These are phyloP conservation scores for Erebia epiphron DNA, from an alignment of 2,888 invertebrate species.

Conservation along the genomic window DNA sequence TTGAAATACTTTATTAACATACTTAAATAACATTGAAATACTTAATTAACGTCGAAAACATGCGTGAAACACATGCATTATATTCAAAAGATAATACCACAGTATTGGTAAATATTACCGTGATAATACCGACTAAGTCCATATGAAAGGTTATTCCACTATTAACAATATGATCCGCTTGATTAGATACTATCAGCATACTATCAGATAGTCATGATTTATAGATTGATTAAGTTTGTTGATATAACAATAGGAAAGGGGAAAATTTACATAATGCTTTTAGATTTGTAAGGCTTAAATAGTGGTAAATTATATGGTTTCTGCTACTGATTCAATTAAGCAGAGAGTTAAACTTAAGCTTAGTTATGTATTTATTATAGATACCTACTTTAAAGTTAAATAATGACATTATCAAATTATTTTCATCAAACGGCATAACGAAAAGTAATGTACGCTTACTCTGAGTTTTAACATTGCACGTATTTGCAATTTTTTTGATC, in stretches of 20 bases:
- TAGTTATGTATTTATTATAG: not conserved
- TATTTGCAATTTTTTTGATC: too few species aligned
- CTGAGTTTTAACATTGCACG: too few species aligned
- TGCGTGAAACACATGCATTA: too few species aligned
- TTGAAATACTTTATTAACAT: too few species aligned
- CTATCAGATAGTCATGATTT: not conserved
- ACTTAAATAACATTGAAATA: too few species aligned
- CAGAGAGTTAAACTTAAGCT: not conserved
- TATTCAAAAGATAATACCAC: too few species aligned
- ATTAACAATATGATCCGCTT: constrained; percentile 10
- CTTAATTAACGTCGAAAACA: too few species aligned
- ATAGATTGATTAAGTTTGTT: not conserved
- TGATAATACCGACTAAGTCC: not conserved
- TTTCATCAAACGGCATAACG: too few species aligned
- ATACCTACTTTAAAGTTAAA: not conserved
- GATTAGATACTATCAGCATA: constrained; percentile 7
- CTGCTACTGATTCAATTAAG: not conserved
- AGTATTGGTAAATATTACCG: too few species aligned
- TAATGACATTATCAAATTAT: too few species aligned
- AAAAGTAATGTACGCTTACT: too few species aligned
- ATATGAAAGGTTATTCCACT: not conserved
- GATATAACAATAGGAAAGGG: not conserved
- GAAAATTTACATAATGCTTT: not conserved
- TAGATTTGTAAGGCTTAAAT: not conserved
- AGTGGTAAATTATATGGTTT: not conserved